phyloP scores from a whole-genome alignment of 2,888 invertebrate genomes.

The Cotesia congregata region DNA sequence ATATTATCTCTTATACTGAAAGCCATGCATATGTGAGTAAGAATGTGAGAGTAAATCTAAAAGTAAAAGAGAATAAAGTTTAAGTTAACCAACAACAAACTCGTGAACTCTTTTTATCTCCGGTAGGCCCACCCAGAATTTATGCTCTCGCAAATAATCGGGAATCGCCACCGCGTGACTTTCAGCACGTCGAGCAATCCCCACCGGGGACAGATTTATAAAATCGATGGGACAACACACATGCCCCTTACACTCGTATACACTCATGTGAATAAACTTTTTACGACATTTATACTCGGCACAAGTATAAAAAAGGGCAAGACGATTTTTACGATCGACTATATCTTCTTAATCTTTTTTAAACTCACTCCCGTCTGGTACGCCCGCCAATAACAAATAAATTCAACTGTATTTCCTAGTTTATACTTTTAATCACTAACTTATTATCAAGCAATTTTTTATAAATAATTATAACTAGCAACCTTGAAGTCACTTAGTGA shows the following conservation, averaged over 20 bases:
- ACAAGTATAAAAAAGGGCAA: slow-evolving; percentile 14
- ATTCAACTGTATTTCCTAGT: not conserved
- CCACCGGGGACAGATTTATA: slow-evolving; percentile 41
- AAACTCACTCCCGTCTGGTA: slow-evolving; percentile 9
- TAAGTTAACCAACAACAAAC: slow-evolving; percentile 28
- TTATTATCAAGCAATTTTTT: not conserved
- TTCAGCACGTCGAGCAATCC: slow-evolving; percentile 46
- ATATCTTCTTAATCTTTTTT: slow-evolving; percentile 11
- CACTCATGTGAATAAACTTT: slow-evolving; percentile 29
- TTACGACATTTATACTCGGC: slow-evolving; percentile 19
- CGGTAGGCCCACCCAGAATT: slow-evolving; percentile 48
- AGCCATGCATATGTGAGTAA: slow-evolving; percentile 8
- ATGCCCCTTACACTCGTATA: slow-evolving; percentile 4
- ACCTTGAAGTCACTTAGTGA: too few relatives aligned
- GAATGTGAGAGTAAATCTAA: slow-evolving; percentile 12
- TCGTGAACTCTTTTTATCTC: slow-evolving; percentile 22
- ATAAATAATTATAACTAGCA: too few relatives aligned
- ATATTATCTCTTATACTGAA: slow-evolving; percentile 25
- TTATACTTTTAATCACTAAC: not conserved
- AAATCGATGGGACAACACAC: slow-evolving; percentile 41
- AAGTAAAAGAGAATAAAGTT: slow-evolving; percentile 10
- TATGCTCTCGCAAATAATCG: slow-evolving; percentile 59
- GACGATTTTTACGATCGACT: slow-evolving; percentile 29
- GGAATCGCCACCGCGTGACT: slow-evolving; percentile 52
- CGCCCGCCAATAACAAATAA: not conserved